A percentile compares a stretch with the other conserved stretches of the same genome.
These are phyloP conservation scores for Stomorhina lunata DNA, from an alignment of 2,888 invertebrate genomes.

Conservation along the genomic window DNA sequence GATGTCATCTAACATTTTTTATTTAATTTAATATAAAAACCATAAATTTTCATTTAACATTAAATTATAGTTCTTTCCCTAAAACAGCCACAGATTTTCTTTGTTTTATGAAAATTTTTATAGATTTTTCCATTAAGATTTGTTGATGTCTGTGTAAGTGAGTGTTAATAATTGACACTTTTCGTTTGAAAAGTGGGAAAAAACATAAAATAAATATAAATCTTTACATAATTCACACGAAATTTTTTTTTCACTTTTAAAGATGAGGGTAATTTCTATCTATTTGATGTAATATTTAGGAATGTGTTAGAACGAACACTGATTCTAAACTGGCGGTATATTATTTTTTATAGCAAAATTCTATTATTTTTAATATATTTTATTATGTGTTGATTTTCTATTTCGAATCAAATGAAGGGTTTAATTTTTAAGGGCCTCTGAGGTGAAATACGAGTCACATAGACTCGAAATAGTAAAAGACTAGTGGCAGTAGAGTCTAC, in stretches of 20 bases:
- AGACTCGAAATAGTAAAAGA: too few species aligned
- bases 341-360: background rate
- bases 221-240: conserved; percentile 22
- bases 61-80: conserved; percentile 27
- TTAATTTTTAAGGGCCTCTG: too few species aligned
- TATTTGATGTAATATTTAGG: background rate
- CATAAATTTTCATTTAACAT: conserved; percentile 56
- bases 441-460: too few species aligned
- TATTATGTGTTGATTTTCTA: background rate
- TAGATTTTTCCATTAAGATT: conserved; percentile 16
- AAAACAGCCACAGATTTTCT: conserved; percentile 27
- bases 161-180: background rate
- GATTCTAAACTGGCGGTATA: background rate
- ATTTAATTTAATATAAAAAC: conserved; percentile 52
- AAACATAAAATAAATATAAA: background rate
- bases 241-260: background rate
- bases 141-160: background rate
- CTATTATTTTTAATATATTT: background rate
- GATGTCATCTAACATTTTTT: conserved; percentile 38
- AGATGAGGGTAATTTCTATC: background rate
- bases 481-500: too few species aligned
- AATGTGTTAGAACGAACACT: background rate
- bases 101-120: conserved; percentile 18
- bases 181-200: background rate
- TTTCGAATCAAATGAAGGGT: too few species aligned